Conservation (phyloP, 2,888 invertebrate genomes). For the Molorchus minor region DNA sequence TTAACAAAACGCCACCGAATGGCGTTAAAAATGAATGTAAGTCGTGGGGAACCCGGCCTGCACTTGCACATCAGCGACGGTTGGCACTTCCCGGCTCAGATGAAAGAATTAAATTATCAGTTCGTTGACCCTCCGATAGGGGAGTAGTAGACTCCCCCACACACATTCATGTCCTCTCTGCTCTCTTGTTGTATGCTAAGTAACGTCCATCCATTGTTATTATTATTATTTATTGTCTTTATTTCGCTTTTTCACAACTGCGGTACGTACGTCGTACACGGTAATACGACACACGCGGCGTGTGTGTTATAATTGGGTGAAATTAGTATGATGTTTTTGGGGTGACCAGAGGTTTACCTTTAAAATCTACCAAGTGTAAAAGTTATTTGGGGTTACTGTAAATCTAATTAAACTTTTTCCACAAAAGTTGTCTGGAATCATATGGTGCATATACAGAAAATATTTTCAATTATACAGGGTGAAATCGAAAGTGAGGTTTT, state of each 20-base stretch:
- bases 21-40: slow-evolving; percentile 7
- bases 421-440: too few relatives aligned
- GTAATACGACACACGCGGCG: background rate
- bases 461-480: too few relatives aligned
- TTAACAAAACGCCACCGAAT: slow-evolving; percentile 1
- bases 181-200: slow-evolving; percentile 5
- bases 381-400: too few relatives aligned
- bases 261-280: background rate
- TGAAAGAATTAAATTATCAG: slow-evolving; percentile 57
- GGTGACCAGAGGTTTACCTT: too few relatives aligned
- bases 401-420: too few relatives aligned
- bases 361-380: too few relatives aligned
- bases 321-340: too few relatives aligned
- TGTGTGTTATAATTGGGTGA: too few relatives aligned
- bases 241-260: background rate
- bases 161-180: slow-evolving; percentile 3
- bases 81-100: slow-evolving; percentile 51
- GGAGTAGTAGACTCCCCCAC: slow-evolving; percentile 34
- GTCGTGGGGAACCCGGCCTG: slow-evolving; percentile 17
- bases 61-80: slow-evolving; percentile 47
- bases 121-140: slow-evolving; percentile 53
- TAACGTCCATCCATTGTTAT: slow-evolving; percentile 17
- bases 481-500: too few relatives aligned
- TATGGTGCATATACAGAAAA: too few relatives aligned
- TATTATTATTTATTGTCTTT: slow-evolving; percentile 9